Evolutionary conservation across 1,140 invertebrate species (phyloP), one percentile per base, ranked within the genome.

Genomic region (Stenopsyche tienmushanensis): DNA sequence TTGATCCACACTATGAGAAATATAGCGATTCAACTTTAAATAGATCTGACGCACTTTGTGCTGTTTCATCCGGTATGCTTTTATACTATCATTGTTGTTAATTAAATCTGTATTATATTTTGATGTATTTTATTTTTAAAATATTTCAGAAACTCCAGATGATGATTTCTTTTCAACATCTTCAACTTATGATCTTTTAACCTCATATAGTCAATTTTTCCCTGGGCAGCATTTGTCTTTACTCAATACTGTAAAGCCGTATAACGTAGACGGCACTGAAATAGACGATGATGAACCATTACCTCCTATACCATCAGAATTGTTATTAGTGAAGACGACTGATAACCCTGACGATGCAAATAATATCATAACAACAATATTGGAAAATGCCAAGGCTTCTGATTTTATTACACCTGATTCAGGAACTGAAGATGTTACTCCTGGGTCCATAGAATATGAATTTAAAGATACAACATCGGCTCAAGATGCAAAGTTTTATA

Each of bases 151-250:
- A 72, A n/a, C n/a, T n/a, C 72, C 74, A 63, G 84, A 84, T 59
- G 85, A 88, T 65, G 86, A 88, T 69, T 88, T 89, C 75, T 89
- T 85, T 74, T 86, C 89, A 58, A 88, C 85, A 62, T 86, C 86
- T 67, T 88, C 87, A 17, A 83, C 84, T 68, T 83, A 86, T 53
- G 79, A 81, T 44, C 77, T 84, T 34, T 80, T 83, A 72, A 84
- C 81, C 59, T 83, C 82, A 29, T 82, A 82, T 25, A 89, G 87
- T 73, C 86, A 90, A 76, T 90, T 90, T 76, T 90, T 89, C 77
- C 88, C 88, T 26, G 87, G 87, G 9, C 72, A 73, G 41, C 66
- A 77, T 76, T 73, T 75, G 75, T 69, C 65, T 69, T 47, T 78
- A 77, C 53, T 75, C 34, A 77, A 78, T 71, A 68, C 72, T 3